A percentile compares a stretch with the other conserved stretches of the same genome.
Evolutionary conservation across 2,888 invertebrate genomes (phyloP).

Genomic region (Mimumesa dahlbomi): DNA sequence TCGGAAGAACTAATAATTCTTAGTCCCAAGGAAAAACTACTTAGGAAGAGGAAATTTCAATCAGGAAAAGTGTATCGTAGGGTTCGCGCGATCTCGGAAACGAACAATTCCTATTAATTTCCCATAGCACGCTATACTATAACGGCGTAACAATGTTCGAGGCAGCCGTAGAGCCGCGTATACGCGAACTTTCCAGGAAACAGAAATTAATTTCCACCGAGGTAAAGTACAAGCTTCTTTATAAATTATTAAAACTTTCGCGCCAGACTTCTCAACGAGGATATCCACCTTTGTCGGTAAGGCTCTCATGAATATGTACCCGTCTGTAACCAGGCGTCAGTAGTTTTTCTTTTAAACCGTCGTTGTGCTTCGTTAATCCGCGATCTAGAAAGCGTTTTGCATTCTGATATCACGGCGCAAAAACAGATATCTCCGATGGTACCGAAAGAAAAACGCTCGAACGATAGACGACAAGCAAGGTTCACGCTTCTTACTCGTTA

Average conservation of each 20-base stretch:
- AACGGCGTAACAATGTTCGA: slow-evolving; percentile 24
- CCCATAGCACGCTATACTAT: slow-evolving; percentile 24
- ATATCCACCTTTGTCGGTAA: slow-evolving; percentile 43
- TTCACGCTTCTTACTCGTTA: slow-evolving; percentile 7
- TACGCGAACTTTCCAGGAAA: slow-evolving; percentile 34
- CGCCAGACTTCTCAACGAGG: slow-evolving; percentile 20
- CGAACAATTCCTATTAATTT: slow-evolving; percentile 23
- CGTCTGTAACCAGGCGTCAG: slow-evolving; percentile 32
- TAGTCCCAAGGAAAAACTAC: too few relatives aligned
- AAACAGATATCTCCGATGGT: slow-evolving; percentile 4
- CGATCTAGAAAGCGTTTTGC: slow-evolving; percentile 41
- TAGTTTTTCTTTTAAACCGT: slow-evolving; percentile 40
- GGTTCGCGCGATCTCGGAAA: slow-evolving; percentile 1
- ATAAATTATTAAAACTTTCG: slow-evolving; percentile 58
- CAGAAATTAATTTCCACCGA: slow-evolving; percentile 50
- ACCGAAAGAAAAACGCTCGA: background rate
- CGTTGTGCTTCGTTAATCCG: slow-evolving; percentile 41
- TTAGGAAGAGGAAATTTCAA: background rate
- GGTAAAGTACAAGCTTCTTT: slow-evolving; percentile 40
- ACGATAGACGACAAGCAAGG: background rate
- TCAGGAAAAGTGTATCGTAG: background rate
- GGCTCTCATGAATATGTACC: slow-evolving; percentile 50
- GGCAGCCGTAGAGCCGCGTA: background rate
- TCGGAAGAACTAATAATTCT: too few relatives aligned
- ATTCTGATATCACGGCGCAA: slow-evolving; percentile 34